Evolutionary conservation across 2,888 invertebrate species (phyloP).

Genomic region (Physocephala rufipes): DNA sequence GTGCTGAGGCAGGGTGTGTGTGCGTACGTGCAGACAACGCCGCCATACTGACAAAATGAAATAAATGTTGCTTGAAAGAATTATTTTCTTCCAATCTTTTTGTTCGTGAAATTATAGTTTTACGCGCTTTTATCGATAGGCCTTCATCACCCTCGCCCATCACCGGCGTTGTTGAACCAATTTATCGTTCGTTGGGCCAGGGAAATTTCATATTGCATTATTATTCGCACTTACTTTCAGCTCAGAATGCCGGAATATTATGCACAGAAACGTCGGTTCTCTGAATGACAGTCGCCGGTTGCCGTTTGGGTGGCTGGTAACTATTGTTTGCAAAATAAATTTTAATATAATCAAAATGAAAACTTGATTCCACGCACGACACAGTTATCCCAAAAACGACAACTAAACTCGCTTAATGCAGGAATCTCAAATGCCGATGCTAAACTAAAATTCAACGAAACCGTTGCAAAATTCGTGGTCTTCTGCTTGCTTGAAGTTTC

Average conservation of each 20-base stretch:
- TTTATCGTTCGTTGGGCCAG: not conserved
- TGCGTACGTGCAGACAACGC: not conserved
- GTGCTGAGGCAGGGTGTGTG: not conserved
- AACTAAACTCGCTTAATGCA: conserved; percentile 18
- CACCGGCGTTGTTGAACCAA: too few relatives aligned
- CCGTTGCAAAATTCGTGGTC: conserved; percentile 25
- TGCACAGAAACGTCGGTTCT: not conserved
- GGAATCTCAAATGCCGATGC: conserved; percentile 32
- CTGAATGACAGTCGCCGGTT: not conserved
- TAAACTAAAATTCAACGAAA: conserved; percentile 32
- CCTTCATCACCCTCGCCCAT: too few relatives aligned
- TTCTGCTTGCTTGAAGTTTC: conserved; percentile 18
- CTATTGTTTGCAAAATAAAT: conserved; percentile 5
- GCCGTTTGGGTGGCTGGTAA: not conserved
- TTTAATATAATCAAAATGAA: conserved; percentile 13
- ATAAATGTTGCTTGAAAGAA: not conserved
- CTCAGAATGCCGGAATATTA: not conserved
- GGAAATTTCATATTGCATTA: not conserved
- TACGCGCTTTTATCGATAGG: not conserved
- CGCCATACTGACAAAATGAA: conserved; percentile 14
- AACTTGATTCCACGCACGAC: conserved; percentile 26
- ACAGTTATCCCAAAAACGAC: conserved; percentile 9
- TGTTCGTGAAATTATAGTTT: not conserved
- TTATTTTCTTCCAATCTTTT: not conserved
- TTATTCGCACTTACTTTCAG: conserved; percentile 28